Base-by-base conservation (phyloP, 2,888 invertebrate genomes). In the Acanthosoma haemorrhoidale region DNA sequence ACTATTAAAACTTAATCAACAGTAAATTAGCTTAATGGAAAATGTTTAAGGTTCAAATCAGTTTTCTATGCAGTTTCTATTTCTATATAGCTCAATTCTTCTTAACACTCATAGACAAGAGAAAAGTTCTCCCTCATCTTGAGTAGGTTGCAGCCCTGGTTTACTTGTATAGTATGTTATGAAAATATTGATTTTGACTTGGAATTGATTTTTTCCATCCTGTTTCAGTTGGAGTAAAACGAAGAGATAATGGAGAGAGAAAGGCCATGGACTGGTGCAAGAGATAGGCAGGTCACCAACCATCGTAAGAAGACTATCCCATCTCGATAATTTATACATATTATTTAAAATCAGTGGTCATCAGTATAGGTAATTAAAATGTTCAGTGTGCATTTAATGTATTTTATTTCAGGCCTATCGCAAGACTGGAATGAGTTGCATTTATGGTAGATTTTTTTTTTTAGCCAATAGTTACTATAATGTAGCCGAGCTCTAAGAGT, bases 371-470 rank as follows among this genome's bases (percentile, higher is more conserved):
- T 32, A 31, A 34, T 16, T 1, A 41, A 41, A 6, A 32, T 32
- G 32, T 59, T 31, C 13, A 32, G n/a, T 38, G 36, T 63, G 39
- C 39, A 39, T 63, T 39, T 63, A 61, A 21, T 9, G 15, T 9
- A 25, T 64, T 39, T 25, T 64, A 39, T 64, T 39, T 31, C 64
- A 39, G 64, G 64, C 64, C 64, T 64, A 64, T 38, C 41, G 25
- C 15, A 64, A 64, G 64, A 64, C 64, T 61, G 61, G 38, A 38
- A 38, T 38, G 39, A 39, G 64, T 41, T 64, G 64, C 64, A 64
- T 61, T 61, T 61, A 61, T 61, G 11, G 21, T 36, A 4, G 41
- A 5, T 36, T 61, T 32, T 34, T 25, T 32, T 59, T 59, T 32
- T 31, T 29, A 29, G 0, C 29, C 9, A 18, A 59, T 16, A 8